Base-by-base conservation (phyloP, 1,140 invertebrate species). In the Agraylea sexmaculata region DNA sequence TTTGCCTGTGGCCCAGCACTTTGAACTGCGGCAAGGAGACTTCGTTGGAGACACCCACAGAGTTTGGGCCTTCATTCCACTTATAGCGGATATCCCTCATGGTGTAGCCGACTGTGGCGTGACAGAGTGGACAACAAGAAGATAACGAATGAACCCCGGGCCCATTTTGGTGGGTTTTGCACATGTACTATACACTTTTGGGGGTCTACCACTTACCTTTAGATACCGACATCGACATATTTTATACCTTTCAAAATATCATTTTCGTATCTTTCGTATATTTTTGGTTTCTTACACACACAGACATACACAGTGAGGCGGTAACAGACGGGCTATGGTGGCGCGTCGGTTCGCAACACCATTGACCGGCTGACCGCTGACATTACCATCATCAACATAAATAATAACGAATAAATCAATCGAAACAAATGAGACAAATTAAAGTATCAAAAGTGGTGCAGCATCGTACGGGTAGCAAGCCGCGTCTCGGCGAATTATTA, bases 51-150 rank as follows among this genome's bases (percentile, higher is more conserved):
- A 93, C 84, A 56, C 86, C 85, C 56, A 93, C 87, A 54, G 87
- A 89, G 68, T 84, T 82, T 58, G 84, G 81, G 46, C 87, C 86
- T 63, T 87, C 85, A 68, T 88, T 87, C 88, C 88, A 92, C 68
- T 87, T 88, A 77, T 92, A 91, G 54, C 84, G 78, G 70, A 94
- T 93, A 75, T 94, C 89, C 69, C 84, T 76, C 87, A 91, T 93
- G 61, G 88, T 91, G 77, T 92, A 92, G 71, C 89, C 89, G 77
- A 92, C 89, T 93, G 78, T 67, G 74, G n/a, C n/a, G n/a, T n/a
- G n/a, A n/a, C n/a, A n/a, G n/a, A n/a, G n/a, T n/a, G n/a, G n/a
- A n/a, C n/a, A 62, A 60, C 56, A 58, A 60, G 59, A 70, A 77
- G 62, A 75, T 63, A 69, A 69, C 75, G 66, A 74, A 71, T 73